phyloP scores from a whole-genome alignment of 2,888 invertebrate species.

The Emmelina monodactyla region DNA sequence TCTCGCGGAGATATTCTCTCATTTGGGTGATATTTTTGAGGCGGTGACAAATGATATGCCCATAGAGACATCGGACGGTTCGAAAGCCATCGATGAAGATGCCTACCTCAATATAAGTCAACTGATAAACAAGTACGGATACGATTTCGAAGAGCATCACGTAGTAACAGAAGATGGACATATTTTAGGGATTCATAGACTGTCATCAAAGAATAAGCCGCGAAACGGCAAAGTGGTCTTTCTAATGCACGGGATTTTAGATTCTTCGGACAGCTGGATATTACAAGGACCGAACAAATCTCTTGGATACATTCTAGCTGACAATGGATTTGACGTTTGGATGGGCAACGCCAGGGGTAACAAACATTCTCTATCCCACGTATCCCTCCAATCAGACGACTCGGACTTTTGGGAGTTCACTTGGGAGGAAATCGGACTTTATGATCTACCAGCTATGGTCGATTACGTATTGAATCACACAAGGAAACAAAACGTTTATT shows the following conservation, averaged over 20 bases:
- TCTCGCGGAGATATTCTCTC: no score
- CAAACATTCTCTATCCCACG: conserved; percentile 69
- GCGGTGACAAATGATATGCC: no score
- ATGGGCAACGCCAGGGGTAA: conserved; percentile 86
- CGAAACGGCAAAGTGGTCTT: conserved; percentile 55
- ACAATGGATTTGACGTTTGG: conserved; percentile 79
- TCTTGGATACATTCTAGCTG: conserved; percentile 69
- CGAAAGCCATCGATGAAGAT: conserved; percentile 20
- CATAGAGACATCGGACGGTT: no score
- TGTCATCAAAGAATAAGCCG: conserved; percentile 14
- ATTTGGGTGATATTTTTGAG: no score
- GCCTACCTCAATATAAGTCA: conserved; percentile 28
- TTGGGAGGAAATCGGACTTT: conserved; percentile 77
- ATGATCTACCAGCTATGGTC: conserved; percentile 77
- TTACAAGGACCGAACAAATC: conserved; percentile 69
- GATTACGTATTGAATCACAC: conserved; percentile 65
- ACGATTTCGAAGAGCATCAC: conserved; percentile 30
- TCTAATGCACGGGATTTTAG: conserved; percentile 81
- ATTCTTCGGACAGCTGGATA: conserved; percentile 77
- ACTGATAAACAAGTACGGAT: conserved; percentile 29
- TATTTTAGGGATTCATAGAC: conserved; percentile 33
- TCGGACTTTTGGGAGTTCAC: conserved; percentile 53
- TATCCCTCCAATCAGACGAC: conserved; percentile 19
- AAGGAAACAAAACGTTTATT: conserved; percentile 59
- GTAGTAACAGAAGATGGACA: conserved; percentile 40